phyloP scores from a whole-genome alignment of 92 coral and sea anemone genomes.

The Paragorgia papillata region DNA sequence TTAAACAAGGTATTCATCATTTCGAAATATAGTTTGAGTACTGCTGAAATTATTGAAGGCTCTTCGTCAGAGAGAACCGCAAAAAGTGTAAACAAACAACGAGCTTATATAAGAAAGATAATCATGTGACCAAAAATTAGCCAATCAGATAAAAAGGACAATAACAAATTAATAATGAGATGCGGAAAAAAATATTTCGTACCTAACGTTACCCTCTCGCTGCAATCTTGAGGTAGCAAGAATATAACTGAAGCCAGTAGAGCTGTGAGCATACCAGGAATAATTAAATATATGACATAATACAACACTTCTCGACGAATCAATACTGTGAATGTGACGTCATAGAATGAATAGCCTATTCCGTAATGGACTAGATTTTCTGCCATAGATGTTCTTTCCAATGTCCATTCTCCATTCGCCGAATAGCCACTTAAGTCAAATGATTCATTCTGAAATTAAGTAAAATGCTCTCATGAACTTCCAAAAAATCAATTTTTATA shows the following conservation, averaged over 20 bases:
- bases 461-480: background rate
- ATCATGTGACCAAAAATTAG: too few relatives aligned
- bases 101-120: too few relatives aligned
- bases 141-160: too few relatives aligned
- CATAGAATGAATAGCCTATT: slow-evolving; percentile 69
- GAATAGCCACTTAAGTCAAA: slow-evolving; percentile 71
- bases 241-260: slow-evolving; percentile 74
- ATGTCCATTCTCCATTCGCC: slow-evolving; percentile 75
- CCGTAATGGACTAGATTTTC: slow-evolving; percentile 61
- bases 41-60: too few relatives aligned
- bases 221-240: slow-evolving; percentile 87
- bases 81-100: too few relatives aligned
- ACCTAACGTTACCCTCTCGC: slow-evolving; percentile 95
- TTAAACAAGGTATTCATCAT: too few relatives aligned
- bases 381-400: slow-evolving; percentile 62
- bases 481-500: background rate
- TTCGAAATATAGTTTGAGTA: too few relatives aligned
- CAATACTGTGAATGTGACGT: slow-evolving; percentile 73
- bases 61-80: too few relatives aligned
- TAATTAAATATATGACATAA: slow-evolving; percentile 83
- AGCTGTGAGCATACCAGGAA: slow-evolving; percentile 83
- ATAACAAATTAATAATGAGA: too few relatives aligned
- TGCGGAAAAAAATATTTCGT: too few relatives aligned
- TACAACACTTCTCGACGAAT: slow-evolving; percentile 75
- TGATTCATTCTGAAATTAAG: slow-evolving; percentile 45